Conservation (phyloP, 1,140 invertebrate genomes). For the Semibalanus balanoides region DNA sequence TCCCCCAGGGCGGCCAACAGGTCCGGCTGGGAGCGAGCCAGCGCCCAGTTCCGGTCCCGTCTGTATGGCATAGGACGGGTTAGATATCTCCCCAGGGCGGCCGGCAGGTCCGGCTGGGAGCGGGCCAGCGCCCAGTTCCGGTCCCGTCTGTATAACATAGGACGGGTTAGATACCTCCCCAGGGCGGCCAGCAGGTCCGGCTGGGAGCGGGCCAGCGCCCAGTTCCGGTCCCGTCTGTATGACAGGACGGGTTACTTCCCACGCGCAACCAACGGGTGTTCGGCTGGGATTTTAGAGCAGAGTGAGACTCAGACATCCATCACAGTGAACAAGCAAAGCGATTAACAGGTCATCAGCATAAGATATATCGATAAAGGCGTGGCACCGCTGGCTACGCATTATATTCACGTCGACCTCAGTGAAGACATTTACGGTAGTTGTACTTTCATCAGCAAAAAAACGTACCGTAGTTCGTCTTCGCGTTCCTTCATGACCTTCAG, state of each 20-base stretch:
- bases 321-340: too few relatives aligned
- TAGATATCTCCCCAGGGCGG: conserved; percentile 28
- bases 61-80: too few relatives aligned
- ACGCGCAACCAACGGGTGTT: conserved; percentile 30
- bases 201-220: conserved; percentile 34
- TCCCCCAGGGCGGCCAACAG: conserved; percentile 30
- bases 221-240: conserved; percentile 32
- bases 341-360: too few relatives aligned
- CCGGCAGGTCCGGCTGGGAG: conserved; percentile 35
- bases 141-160: conserved; percentile 30
- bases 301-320: too few relatives aligned
- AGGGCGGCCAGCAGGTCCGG: conserved; percentile 32
- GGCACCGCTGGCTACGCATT: too few relatives aligned
- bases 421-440: too few relatives aligned
- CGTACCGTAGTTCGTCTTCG: conserved; percentile 53
- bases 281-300: too few relatives aligned
- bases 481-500: conserved; percentile 53
- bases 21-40: conserved; percentile 36
- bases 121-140: conserved; percentile 32
- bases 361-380: too few relatives aligned
- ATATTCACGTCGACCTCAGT: too few relatives aligned
- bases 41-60: conserved; percentile 31
- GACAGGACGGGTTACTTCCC: too few relatives aligned
- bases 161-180: too few relatives aligned
- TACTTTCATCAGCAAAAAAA: too few relatives aligned